Base-by-base conservation (phyloP, 2,888 invertebrate genomes). In the Cephalotes varians region DNA sequence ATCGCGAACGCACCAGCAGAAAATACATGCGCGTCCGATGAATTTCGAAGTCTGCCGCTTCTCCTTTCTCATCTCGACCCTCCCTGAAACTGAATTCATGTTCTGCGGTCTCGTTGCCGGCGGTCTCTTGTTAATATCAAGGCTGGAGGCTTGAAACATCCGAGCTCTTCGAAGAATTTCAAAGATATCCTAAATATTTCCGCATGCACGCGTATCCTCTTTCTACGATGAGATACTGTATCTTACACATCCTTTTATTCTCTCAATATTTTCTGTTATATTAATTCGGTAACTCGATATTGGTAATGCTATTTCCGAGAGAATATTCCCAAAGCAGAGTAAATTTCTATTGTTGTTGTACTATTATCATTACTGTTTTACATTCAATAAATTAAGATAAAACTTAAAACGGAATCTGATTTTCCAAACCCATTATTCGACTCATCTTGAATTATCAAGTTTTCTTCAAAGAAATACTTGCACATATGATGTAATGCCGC, bases 1-100 rank as follows among this genome's bases (percentile, higher is more conserved):
- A 83, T 81, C 67, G 81, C 37, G n/a, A 60, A 81, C 67, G 67
- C 72, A 64, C 58, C 65, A 37, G 51, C 28, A 62, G 69, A 81
- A 80, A 62, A 82, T 79, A 82, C 64, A 77, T 31, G 81, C 62
- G 49, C 74, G 51, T 31, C 31, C 60, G 40, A 64, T 64, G 81
- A 74, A 81, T 81, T 81, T 81, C 76, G 64, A 76, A 54, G 44
- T 79, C 77, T 34, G 12, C 18, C 44, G 44, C n/a, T 25, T 44
- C 77, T 67, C 40, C 37, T 51, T 64, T 51, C 37, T 47, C 44
- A 28, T 37, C 6, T 18, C 31, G 54, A 21, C n/a, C 54, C n/a
- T 64, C 44, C 25, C 25, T 21, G 25, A 51, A 76, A 76, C 54
- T 28, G 54, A 76, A 65, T 21, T 37, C n/a, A 12, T 34, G 28